Evolutionary conservation across 2,888 invertebrate species (phyloP).

Genomic region (Hypena proboscidalis): DNA sequence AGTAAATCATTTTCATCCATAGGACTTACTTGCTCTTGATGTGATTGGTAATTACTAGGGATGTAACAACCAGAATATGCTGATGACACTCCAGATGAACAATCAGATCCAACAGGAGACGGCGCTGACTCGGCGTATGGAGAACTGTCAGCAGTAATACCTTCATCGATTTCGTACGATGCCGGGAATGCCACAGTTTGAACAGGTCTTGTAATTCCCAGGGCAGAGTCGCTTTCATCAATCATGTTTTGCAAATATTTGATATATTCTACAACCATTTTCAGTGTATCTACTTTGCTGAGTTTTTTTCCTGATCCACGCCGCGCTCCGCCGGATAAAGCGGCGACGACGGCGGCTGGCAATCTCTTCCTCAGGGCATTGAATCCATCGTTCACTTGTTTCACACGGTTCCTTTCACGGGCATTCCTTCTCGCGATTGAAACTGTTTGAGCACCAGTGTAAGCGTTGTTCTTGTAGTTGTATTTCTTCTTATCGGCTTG

Average conservation of each 20-base stretch:
- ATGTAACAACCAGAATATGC: constrained; percentile 62
- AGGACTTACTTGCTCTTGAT: constrained; percentile 83
- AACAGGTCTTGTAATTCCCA: constrained; percentile 54
- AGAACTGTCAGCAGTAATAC: constrained; percentile 66
- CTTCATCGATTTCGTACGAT: constrained; percentile 65
- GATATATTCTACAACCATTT: constrained; percentile 96
- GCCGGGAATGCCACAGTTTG: constrained; percentile 40
- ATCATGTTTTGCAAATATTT: constrained; percentile 91
- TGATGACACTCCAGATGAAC: constrained; percentile 85
- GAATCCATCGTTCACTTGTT: constrained; percentile 97
- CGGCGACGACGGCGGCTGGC: constrained; percentile 91
- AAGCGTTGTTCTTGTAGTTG: constrained; percentile 85
- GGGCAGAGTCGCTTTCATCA: constrained; percentile 87
- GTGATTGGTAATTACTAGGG: constrained; percentile 52
- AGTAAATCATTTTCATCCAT: constrained; percentile 94
- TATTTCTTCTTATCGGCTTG: constrained; percentile 83
- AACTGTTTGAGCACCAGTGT: constrained; percentile 88
- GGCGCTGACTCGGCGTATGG: constrained; percentile 83
- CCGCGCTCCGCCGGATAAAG: constrained; percentile 86
- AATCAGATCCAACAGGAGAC: constrained; percentile 89
- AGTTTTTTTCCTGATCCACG: constrained; percentile 93
- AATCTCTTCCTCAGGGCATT: constrained; percentile 94
- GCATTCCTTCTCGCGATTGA: constrained; percentile 96
- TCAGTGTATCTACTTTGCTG: constrained; percentile 95
- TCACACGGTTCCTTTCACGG: constrained; percentile 97